phyloP scores from a whole-genome alignment of 1,140 invertebrate genomes.

The Drosophila jambulina region DNA sequence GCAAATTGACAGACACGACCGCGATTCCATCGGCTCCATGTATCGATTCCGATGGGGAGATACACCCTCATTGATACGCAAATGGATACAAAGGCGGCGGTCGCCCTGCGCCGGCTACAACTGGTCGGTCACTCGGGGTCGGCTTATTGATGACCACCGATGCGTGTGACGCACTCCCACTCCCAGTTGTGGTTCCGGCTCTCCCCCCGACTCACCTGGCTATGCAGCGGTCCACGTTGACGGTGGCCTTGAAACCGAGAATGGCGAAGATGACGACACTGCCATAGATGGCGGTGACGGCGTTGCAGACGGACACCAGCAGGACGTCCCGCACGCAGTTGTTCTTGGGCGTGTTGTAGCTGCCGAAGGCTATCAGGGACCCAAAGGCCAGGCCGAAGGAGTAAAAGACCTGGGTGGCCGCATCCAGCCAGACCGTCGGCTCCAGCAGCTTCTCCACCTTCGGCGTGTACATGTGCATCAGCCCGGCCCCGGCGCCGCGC shows the following conservation, averaged over 20 bases:
- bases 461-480: slow-evolving; percentile 96
- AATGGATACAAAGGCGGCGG: slow-evolving; percentile 28
- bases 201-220: slow-evolving; percentile 87
- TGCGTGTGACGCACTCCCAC: slow-evolving; percentile 41
- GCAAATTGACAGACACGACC: slow-evolving; percentile 72
- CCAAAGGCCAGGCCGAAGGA: slow-evolving; percentile 97
- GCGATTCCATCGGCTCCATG: slow-evolving; percentile 49
- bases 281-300: slow-evolving; percentile 96
- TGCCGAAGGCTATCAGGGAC: slow-evolving; percentile 95
- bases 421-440: slow-evolving; percentile 96
- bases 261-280: slow-evolving; percentile 96
- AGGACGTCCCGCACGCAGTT: slow-evolving; percentile 96
- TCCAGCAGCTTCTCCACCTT: slow-evolving; percentile 93
- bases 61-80: slow-evolving; percentile 49
- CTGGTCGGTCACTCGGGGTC: slow-evolving; percentile 26
- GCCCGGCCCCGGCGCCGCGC: slow-evolving; percentile 94
- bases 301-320: slow-evolving; percentile 95
- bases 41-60: slow-evolving; percentile 62
- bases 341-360: slow-evolving; percentile 95
- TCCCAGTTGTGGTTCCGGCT: not conserved
- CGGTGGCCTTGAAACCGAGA: slow-evolving; percentile 94
- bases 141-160: slow-evolving; percentile 44
- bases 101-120: slow-evolving; percentile 60
- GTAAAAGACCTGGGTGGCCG: slow-evolving; percentile 98
- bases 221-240: slow-evolving; percentile 92